Percentiles rank a stretch among this genome's conserved stretches.
Conservation (phyloP, 2,113 vertebrate genomes). For the Balaenoptera acutorostrata region DNA sequence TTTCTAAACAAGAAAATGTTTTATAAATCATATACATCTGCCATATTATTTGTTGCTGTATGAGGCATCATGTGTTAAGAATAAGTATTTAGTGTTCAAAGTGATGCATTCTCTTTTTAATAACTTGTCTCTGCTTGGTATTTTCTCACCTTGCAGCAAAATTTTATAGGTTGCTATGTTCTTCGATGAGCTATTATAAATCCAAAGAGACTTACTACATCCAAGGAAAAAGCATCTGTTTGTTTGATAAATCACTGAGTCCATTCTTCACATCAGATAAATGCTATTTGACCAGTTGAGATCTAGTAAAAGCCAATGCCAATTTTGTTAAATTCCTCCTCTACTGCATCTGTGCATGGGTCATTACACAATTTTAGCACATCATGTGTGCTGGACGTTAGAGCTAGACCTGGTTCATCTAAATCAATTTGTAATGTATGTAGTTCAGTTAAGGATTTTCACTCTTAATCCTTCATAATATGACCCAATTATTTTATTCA, state of each 20-base stretch:
- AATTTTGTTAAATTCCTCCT: constrained; percentile 25
- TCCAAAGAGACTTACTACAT: constrained; percentile 16
- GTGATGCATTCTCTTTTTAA: constrained; percentile 9
- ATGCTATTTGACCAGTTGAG: constrained; percentile 42
- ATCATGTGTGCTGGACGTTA: background rate
- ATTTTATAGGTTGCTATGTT: constrained; percentile 36
- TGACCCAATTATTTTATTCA: background rate
- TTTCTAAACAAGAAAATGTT: constrained; percentile 37
- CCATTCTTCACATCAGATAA: constrained; percentile 45
- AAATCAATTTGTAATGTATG: constrained; percentile 54
- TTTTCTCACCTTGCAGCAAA: constrained; percentile 53
- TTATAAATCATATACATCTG: constrained; percentile 48
- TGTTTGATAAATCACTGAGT: constrained; percentile 49
- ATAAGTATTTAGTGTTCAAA: constrained; percentile 1
- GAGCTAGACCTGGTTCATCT: constrained; percentile 13
- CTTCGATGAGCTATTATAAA: constrained; percentile 29
- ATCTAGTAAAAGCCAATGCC: constrained; percentile 44
- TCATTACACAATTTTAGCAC: constrained; percentile 33
- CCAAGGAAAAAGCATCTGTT: constrained; percentile 35
- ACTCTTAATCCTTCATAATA: background rate
- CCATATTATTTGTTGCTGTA: background rate
- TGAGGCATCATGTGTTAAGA: constrained; percentile 21
- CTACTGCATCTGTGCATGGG: background rate
- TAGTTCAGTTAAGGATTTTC: constrained; percentile 3
- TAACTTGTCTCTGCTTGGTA: background rate